These are phyloP conservation scores for Pachliopta kotzebuea DNA, from an alignment of 2,888 invertebrate genomes.

Conservation along the genomic window DNA sequence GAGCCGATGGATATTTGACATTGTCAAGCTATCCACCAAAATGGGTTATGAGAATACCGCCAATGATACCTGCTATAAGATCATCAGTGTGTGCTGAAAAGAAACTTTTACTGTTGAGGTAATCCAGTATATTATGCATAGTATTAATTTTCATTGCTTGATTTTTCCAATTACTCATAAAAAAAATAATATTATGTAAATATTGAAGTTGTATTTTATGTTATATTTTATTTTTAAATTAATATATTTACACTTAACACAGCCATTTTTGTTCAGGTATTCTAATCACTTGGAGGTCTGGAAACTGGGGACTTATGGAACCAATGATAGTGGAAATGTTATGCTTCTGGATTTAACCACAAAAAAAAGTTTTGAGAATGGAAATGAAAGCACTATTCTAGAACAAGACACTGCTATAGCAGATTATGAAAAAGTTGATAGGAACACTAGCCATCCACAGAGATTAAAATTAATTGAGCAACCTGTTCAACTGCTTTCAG, in stretches of 20 bases:
- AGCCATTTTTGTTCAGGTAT: slow-evolving; percentile 54
- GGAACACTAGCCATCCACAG: slow-evolving; percentile 42
- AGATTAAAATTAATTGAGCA: slow-evolving; percentile 67
- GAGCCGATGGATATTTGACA: slow-evolving; percentile 89
- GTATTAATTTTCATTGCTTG: background rate
- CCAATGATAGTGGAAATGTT: slow-evolving; percentile 80
- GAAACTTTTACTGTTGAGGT: slow-evolving; percentile 81
- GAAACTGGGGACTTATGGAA: slow-evolving; percentile 76
- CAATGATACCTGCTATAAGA: slow-evolving; percentile 83
- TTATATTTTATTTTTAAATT: too few species aligned
- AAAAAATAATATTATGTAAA: too few species aligned
- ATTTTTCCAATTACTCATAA: too few species aligned
- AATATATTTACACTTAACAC: too few species aligned
- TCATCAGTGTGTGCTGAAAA: slow-evolving; percentile 75
- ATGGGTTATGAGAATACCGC: slow-evolving; percentile 85
- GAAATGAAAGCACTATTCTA: slow-evolving; percentile 40
- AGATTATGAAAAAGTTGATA: slow-evolving; percentile 43
- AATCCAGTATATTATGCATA: slow-evolving; percentile 19
- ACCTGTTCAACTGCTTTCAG: slow-evolving; percentile 84
- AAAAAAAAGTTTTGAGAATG: slow-evolving; percentile 37
- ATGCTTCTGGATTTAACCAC: slow-evolving; percentile 42
- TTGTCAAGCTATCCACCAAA: slow-evolving; percentile 86
- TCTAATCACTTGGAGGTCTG: slow-evolving; percentile 76
- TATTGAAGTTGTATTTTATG: too few species aligned
- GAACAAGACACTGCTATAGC: slow-evolving; percentile 58